Base-by-base conservation (phyloP, 2,113 vertebrate species). In the Oxyruncus cristatus region DNA sequence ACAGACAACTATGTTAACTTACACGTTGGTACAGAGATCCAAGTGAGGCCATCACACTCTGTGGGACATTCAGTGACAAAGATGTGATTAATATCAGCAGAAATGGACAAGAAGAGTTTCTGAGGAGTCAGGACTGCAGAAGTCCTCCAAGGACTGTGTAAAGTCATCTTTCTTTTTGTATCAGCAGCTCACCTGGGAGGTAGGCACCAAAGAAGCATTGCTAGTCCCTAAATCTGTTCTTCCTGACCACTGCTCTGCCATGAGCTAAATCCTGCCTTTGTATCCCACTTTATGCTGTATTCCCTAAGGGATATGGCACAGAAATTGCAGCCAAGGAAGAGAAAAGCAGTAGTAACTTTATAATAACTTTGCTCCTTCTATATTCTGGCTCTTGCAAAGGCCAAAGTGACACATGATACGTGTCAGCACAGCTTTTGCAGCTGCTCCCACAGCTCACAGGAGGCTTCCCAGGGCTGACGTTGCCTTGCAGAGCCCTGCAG, bases 331-430 rank as follows among this genome's bases (percentile, higher is more conserved):
- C 30, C 55, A 70, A 1, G 1, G 55, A 70, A 86, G 62, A 47
- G 30, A 42, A 88, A 35, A 82, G 28, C 47, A 53, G 23, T 33
- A 58, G 18, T 27, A 52, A 71, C 19, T 81, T 89, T 42, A 33
- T 20, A 42, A 63, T 35, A 91, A 70, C n/a, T 94, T 62, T 53
- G 7, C 12, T 72, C 5, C 11, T 56, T 65, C 35, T 39, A 11
- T 27, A 76, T 77, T 44, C 61, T 41, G 42, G 63, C 14, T 56
- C 16, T 15, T 4, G 30, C 79, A 47, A 53, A 59, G 52, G 63
- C 59, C 47, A 18, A 62, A 81, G 61, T 0, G 4, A 55, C 76
- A 53, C 42, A 14, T 2, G 49, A 8, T 16, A 2, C 0, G 33
- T 35, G 33, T 52, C 39, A 93, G 39, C 3, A 3, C 63, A 46